Evolutionary conservation across 2,888 invertebrate species (phyloP), one percentile per base, ranked within the genome.

Genomic region (Netelia melanura): DNA sequence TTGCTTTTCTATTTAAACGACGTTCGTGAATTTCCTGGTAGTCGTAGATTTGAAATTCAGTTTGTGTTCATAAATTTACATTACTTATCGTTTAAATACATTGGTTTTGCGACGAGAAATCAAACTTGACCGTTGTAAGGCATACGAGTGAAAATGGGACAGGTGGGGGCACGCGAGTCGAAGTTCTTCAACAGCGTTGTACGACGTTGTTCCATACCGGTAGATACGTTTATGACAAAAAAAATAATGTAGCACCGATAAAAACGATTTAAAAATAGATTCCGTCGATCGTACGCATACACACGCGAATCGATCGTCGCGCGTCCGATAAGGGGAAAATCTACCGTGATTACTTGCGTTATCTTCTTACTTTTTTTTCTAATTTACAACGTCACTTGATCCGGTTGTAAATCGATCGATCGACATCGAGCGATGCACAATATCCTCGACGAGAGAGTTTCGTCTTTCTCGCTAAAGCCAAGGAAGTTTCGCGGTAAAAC

Each of bases 261-360:
- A 14, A 38, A 75, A 17, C 54, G 10, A 44, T 48, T 30, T 21
- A 71, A 11, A 64, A 71, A 79, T 79, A 64, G 64, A 71, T 64
- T 3, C 23, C 1, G 71, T 56, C 25, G 17, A 48, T 54, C 17
- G 48, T 61, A 64, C 30, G 30, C 30, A n/a, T 75, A 10, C 25
- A 38, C 30, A 0, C 25, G 61, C 44, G 62, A n/a, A 30, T 23
- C 61, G 30, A 54, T 23, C 52, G 70, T 62, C 62, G 79, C 79
- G 54, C 64, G 25, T 38, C 23, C 44, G 71, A 48, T 21, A 79
- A 30, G 30, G 25, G 79, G 54, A 64, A 79, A 79, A 79, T 38
- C 70, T 71, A 67, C 62, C 70, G 62, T 21, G 61, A 79, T 62
- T 43, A 44, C 38, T 8, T 52, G 79, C 64, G 17, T 30, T 62